phyloP scores from a whole-genome alignment of 1,140 invertebrate genomes.

The Euura lappo region DNA sequence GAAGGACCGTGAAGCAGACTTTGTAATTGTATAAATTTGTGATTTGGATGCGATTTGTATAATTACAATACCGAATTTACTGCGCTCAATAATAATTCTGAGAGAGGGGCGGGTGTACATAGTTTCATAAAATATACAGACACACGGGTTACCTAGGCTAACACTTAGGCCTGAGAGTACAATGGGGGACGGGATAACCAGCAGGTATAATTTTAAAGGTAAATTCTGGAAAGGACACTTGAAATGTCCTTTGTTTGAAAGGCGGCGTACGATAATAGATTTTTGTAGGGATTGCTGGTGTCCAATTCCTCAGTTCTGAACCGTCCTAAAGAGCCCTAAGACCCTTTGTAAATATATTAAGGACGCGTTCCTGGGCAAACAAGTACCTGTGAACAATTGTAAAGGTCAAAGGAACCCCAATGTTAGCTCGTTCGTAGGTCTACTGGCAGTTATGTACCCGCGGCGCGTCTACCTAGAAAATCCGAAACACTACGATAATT shows the following conservation, averaged over 20 bases:
- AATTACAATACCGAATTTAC: neutral
- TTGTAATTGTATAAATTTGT: neutral
- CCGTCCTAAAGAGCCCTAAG: neutral
- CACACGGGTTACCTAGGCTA: too few relatives aligned
- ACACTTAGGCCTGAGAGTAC: too few relatives aligned
- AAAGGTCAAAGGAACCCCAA: neutral
- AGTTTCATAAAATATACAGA: too few relatives aligned
- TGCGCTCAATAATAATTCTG: too few relatives aligned
- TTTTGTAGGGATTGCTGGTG: neutral
- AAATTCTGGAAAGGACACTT: neutral
- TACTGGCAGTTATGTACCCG: neutral
- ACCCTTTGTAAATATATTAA: neutral
- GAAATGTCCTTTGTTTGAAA: neutral
- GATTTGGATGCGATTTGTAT: neutral
- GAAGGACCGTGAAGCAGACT: neutral
- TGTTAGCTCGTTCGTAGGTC: neutral
- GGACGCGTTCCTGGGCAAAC: neutral
- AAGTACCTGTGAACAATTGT: neutral
- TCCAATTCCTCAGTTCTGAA: neutral
- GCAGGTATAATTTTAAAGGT: conserved; percentile 5
- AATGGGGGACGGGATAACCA: neutral
- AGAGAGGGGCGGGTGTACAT: too few relatives aligned
- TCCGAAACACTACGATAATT: too few relatives aligned
- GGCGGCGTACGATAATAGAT: neutral
- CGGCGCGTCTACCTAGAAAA: too few relatives aligned